These are phyloP conservation scores for Zaprionus ghesquierei DNA, from an alignment of 1,140 invertebrate species.

Conservation along the genomic window DNA sequence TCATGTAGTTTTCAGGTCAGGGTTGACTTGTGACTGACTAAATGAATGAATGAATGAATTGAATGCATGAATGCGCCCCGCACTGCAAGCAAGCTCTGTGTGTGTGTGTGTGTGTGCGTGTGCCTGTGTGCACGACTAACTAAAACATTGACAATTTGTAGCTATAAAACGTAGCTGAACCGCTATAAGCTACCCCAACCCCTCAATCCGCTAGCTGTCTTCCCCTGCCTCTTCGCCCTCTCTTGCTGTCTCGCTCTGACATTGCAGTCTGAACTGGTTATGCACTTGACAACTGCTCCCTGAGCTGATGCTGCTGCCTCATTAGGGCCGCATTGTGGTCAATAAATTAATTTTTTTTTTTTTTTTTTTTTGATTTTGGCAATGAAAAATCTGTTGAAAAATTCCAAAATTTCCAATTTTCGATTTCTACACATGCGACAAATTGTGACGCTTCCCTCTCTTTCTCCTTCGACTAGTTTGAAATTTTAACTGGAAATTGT, in stretches of 20 bases:
- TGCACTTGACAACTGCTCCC: slow-evolving; percentile 40
- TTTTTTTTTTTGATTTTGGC: slow-evolving; percentile 21
- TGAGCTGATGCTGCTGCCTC: slow-evolving; percentile 17
- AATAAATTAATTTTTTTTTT: neutral
- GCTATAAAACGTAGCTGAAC: slow-evolving; percentile 36
- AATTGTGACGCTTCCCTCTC: neutral
- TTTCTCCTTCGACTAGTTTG: slow-evolving; percentile 7
- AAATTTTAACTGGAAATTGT: slow-evolving; percentile 5
- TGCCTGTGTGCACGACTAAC: slow-evolving; percentile 64
- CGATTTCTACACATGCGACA: slow-evolving; percentile 34
- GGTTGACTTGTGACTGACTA: slow-evolving; percentile 82
- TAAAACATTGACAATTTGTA: slow-evolving; percentile 78
- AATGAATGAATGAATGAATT: slow-evolving; percentile 80
- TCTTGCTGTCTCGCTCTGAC: neutral
- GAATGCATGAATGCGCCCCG: slow-evolving; percentile 76
- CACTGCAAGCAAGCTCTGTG: slow-evolving; percentile 26
- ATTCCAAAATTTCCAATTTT: neutral
- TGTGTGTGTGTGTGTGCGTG: slow-evolving; percentile 19
- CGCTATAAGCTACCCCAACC: slow-evolving; percentile 15
- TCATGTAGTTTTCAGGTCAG: slow-evolving; percentile 77
- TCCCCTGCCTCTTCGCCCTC: neutral
- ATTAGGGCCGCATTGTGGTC: slow-evolving; percentile 35
- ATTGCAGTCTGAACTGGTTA: slow-evolving; percentile 41
- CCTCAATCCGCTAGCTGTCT: neutral
- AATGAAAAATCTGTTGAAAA: slow-evolving; percentile 10